Base-by-base conservation (phyloP, 2,113 vertebrate genomes). In the Jacana jacana region DNA sequence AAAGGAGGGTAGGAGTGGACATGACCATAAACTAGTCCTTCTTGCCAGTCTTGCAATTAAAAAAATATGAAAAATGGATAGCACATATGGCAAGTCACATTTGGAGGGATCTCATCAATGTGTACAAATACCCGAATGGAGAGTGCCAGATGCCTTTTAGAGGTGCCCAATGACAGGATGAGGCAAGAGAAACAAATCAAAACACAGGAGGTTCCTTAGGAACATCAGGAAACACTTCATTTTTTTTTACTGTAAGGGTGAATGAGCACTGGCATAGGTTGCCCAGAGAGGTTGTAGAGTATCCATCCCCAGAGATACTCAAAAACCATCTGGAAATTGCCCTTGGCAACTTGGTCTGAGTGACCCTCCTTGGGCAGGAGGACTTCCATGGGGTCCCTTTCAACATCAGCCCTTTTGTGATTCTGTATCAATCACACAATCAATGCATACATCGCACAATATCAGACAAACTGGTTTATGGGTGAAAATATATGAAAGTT, bases 41-140 rank as follows among this genome's bases (percentile, higher is more conserved):
- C 48, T 64, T 6, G 1, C 16, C n/a, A 61, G 10, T 58, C 14
- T 31, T 10, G 3, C 8, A 49, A 57, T 3, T 13, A 10, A 64
- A 81, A 81, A 40, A 22, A 9, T 1, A 61, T 0, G 13, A 69
- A 49, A 54, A 11, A 44, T 19, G 37, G 23, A 24, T 30, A 75
- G 8, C 18, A 65, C 5, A 8, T 11, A 4, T 0, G 4, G 15
- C 17, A 14, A 6, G 2, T 18, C 30, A 52, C 11, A 6, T 1
- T 49, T 14, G 13, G 27, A 73, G 2, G 15, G 5, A 55, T 25
- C 17, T 42, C 46, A 51, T 17, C 33, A 44, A 3, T 9, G 31
- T 19, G 11, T 14, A 58, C 20, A 58, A 55, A 81, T 19, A 81
- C 2, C 23, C 49, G 25, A 49, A 39, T 12, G 24, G 28, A 86